Evolutionary conservation across 2,888 invertebrate species (phyloP).

Genomic region (Mactromeris polynyma): DNA sequence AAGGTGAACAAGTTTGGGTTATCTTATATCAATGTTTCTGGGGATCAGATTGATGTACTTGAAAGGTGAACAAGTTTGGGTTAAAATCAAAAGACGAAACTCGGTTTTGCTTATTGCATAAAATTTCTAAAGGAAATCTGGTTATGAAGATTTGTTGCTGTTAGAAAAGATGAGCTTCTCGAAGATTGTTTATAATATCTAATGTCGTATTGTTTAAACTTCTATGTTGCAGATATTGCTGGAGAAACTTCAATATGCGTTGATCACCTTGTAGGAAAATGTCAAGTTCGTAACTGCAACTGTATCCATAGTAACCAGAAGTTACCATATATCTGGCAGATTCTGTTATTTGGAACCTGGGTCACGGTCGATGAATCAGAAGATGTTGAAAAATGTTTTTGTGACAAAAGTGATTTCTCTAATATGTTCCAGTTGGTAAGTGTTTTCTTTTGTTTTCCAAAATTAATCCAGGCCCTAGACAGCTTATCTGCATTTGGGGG

Average conservation of each 20-base stretch:
- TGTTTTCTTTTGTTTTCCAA: neutral
- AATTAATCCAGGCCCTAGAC: too few relatives aligned
- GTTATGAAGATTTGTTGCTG: too few relatives aligned
- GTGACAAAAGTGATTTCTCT: neutral
- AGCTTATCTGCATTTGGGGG: too few relatives aligned
- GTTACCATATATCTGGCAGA: slow-evolving; percentile 32
- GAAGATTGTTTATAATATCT: too few relatives aligned
- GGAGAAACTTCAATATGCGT: neutral
- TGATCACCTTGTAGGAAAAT: neutral
- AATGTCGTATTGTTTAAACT: neutral
- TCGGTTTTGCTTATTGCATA: too few relatives aligned
- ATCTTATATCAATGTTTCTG: too few relatives aligned
- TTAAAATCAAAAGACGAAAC: too few relatives aligned
- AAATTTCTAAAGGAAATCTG: too few relatives aligned
- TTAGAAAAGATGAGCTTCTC: too few relatives aligned
- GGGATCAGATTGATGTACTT: too few relatives aligned
- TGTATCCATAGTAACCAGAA: neutral
- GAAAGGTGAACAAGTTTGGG: too few relatives aligned
- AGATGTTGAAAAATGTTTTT: slow-evolving; percentile 22
- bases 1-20: too few relatives aligned
- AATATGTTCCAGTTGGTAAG: slow-evolving; percentile 20
- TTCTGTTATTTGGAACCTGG: slow-evolving; percentile 21
- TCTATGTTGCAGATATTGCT: neutral
- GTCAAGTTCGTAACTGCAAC: neutral
- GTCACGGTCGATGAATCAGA: neutral